A percentile compares a stretch with the other conserved stretches of the same genome.
Evolutionary conservation across 1,140 invertebrate genomes (phyloP).

Genomic region (Megalopta genalis): DNA sequence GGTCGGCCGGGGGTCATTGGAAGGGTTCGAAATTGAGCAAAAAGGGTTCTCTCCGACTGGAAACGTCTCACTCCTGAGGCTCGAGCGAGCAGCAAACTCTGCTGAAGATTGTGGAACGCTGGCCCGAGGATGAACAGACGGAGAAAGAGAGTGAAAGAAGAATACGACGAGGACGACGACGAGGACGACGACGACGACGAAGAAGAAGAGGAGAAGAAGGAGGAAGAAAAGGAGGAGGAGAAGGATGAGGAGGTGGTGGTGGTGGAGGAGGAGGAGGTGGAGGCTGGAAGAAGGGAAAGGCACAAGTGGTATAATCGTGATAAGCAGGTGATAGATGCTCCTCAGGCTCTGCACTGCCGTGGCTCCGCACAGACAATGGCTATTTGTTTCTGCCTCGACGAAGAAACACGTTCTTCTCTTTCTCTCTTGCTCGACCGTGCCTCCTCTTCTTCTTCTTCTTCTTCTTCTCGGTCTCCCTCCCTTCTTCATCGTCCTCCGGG

Average conservation of each 20-base stretch:
- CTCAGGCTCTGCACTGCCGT: conserved; percentile 74
- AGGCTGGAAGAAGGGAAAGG: conserved; percentile 67
- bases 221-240: background rate
- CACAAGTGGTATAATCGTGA: conserved; percentile 80
- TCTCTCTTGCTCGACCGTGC: conserved; percentile 1
- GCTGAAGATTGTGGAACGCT: conserved; percentile 5
- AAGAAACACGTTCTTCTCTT: conserved; percentile 70
- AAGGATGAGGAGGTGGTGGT: background rate
- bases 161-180: background rate
- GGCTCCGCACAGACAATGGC: conserved; percentile 60
- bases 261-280: background rate
- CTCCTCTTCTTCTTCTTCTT: conserved; percentile 20
- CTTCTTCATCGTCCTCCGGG: conserved; percentile 11
- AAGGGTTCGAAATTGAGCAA: conserved; percentile 53
- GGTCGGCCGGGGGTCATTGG: conserved; percentile 47
- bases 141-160: background rate
- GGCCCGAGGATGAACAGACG: conserved; percentile 34
- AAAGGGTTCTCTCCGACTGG: conserved; percentile 32
- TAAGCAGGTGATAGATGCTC: conserved; percentile 81
- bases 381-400: conserved; percentile 64
- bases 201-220: background rate
- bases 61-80: conserved; percentile 56
- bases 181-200: background rate
- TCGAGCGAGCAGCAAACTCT: conserved; percentile 14
- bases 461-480: conserved; percentile 14